Percentiles rank a stretch among this genome's conserved stretches.
phyloP scores from a whole-genome alignment of 2,888 invertebrate species.

The Frankliniella fusca region DNA sequence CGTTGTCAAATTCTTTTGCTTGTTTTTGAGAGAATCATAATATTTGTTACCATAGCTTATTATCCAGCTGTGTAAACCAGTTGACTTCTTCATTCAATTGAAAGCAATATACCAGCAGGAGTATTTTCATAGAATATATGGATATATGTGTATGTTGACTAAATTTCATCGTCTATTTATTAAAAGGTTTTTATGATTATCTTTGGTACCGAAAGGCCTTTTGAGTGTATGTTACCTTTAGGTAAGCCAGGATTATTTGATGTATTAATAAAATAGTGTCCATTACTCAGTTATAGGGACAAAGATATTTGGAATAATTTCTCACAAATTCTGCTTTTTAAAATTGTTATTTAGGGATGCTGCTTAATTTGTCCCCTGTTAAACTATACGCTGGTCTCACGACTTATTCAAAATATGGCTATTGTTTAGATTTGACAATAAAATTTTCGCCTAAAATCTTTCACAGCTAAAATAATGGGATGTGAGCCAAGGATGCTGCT shows the following conservation, averaged over 20 bases:
- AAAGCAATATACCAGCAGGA: conserved; percentile 20
- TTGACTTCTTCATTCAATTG: conserved; percentile 21
- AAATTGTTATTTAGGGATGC: no score
- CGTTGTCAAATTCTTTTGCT: conserved; percentile 16
- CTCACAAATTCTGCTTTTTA: no score
- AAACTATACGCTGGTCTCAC: neutral
- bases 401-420: neutral
- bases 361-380: no score
- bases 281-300: no score
- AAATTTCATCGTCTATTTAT: conserved; percentile 23
- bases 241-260: neutral
- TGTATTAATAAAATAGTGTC: no score
- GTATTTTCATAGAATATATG: conserved; percentile 17
- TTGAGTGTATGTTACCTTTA: neutral
- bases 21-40: conserved; percentile 5
- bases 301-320: no score
- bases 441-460: neutral
- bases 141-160: conserved; percentile 3
- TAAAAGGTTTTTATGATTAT: conserved; percentile 4
- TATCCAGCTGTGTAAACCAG: conserved; percentile 11
- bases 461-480: neutral
- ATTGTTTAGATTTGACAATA: neutral
- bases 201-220: conserved; percentile 19
- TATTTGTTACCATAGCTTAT: conserved; percentile 16
- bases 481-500: neutral